Percentiles rank a stretch among this genome's conserved stretches.
phyloP scores from a whole-genome alignment of 2,797 vertebrate genomes.

The Neosalanx taihuensis region DNA sequence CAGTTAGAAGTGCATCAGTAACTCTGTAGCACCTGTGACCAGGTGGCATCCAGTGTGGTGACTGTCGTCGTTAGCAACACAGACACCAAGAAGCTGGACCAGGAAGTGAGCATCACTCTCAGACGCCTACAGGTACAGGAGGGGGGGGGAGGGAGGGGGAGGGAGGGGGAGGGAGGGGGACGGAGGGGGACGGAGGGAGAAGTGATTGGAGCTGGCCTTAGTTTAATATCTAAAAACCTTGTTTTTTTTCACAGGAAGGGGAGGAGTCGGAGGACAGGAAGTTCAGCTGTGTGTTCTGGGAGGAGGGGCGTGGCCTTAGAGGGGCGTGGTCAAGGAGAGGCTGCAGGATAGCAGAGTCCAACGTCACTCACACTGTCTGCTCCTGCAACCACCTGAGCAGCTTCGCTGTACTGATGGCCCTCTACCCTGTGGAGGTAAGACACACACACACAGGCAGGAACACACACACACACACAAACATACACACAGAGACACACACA shows the following conservation, averaged over 20 bases:
- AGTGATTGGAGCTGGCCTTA: too few species aligned
- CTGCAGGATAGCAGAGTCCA: slow-evolving; percentile 48
- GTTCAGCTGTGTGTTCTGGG: slow-evolving; percentile 79
- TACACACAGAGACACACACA: background rate
- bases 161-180: too few species aligned
- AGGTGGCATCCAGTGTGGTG: slow-evolving; percentile 44
- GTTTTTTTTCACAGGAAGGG: slow-evolving; percentile 8
- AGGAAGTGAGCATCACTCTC: slow-evolving; percentile 46
- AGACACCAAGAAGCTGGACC: slow-evolving; percentile 26
- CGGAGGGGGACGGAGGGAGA: too few species aligned
- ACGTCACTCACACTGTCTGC: slow-evolving; percentile 63
- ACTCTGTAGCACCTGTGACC: background rate
- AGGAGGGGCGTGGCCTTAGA: background rate
- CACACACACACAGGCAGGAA: too few species aligned
- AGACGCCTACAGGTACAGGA: slow-evolving; percentile 36
- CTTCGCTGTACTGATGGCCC: slow-evolving; percentile 84
- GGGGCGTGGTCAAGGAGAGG: slow-evolving; percentile 74
- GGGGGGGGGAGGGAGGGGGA: too few species aligned
- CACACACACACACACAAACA: background rate
- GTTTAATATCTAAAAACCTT: too few species aligned
- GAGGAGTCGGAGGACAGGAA: slow-evolving; percentile 4
- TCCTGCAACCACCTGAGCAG: slow-evolving; percentile 79
- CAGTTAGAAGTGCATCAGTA: too few species aligned
- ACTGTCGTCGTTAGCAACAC: slow-evolving; percentile 49
- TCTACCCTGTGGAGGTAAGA: slow-evolving; percentile 75